These are phyloP conservation scores for Drosophila dunni DNA, from an alignment of 1,140 invertebrate species.

Conservation along the genomic window DNA sequence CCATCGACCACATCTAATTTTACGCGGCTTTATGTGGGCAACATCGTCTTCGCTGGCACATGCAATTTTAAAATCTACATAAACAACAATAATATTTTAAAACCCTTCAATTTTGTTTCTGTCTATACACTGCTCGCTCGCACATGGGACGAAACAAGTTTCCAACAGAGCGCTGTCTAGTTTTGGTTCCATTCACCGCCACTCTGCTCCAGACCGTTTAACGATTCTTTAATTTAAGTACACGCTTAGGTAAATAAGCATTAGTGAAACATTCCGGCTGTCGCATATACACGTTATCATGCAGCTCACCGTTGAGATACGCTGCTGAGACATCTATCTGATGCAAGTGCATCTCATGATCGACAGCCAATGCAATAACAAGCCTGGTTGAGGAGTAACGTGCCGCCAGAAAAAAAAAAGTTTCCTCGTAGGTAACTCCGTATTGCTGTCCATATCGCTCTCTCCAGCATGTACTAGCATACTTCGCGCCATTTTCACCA, in stretches of 20 bases:
- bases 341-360: slow-evolving; percentile 71
- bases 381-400: slow-evolving; percentile 78
- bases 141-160: slow-evolving; percentile 20
- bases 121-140: slow-evolving; percentile 69
- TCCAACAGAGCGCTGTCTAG: slow-evolving; percentile 12
- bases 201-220: slow-evolving; percentile 22
- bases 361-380: slow-evolving; percentile 79
- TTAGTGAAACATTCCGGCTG: slow-evolving; percentile 7
- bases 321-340: slow-evolving; percentile 85
- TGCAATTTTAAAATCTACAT: too few species aligned
- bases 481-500: too few species aligned
- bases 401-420: too few species aligned
- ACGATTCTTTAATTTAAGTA: background rate
- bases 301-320: slow-evolving; percentile 82
- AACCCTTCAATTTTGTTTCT: slow-evolving; percentile 24
- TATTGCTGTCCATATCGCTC: too few species aligned
- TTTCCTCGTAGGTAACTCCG: slow-evolving; percentile 1
- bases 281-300: slow-evolving; percentile 57
- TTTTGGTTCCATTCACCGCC: slow-evolving; percentile 12
- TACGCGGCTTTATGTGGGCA: too few species aligned
- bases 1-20: too few species aligned
- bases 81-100: too few species aligned
- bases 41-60: too few species aligned
- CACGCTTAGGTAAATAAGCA: background rate
- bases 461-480: too few species aligned